Percentiles rank a stretch among this genome's conserved stretches.
Conservation (phyloP, 2,797 vertebrate species). For the Limnodromus scolopaceus region DNA sequence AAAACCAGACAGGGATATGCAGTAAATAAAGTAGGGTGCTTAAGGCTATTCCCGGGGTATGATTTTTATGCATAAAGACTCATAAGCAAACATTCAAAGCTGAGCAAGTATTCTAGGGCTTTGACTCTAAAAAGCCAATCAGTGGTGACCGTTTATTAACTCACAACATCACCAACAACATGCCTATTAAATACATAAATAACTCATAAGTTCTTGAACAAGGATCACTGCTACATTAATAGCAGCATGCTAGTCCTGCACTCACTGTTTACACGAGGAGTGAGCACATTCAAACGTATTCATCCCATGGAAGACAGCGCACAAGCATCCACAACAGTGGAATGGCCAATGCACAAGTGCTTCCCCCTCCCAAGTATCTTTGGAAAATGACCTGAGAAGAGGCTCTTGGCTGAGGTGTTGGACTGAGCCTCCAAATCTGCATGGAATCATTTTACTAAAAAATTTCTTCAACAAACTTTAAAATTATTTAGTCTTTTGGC, state of each 20-base stretch:
- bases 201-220: not conserved
- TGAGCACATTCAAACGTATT: not conserved
- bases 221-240: not conserved
- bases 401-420: not conserved
- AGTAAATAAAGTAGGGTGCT: constrained; percentile 44
- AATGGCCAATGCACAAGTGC: not conserved
- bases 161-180: not conserved
- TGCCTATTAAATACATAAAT: constrained; percentile 24
- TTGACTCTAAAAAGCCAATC: constrained; percentile 13
- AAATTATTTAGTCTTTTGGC: not conserved
- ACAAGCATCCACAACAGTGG: not conserved
- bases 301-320: not conserved
- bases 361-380: not conserved
- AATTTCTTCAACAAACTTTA: not conserved
- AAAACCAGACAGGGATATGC: not conserved
- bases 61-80: constrained; percentile 32
- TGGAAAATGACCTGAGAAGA: not conserved
- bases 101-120: constrained; percentile 10
- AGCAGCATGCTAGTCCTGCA: not conserved
- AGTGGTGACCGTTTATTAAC: constrained; percentile 45
- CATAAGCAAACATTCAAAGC: constrained; percentile 5
- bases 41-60: not conserved
- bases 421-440: not conserved
- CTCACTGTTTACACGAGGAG: not conserved
- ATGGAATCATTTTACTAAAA: not conserved